Base-by-base conservation (phyloP, 2,797 vertebrate species). In the Miichthys miiuy region DNA sequence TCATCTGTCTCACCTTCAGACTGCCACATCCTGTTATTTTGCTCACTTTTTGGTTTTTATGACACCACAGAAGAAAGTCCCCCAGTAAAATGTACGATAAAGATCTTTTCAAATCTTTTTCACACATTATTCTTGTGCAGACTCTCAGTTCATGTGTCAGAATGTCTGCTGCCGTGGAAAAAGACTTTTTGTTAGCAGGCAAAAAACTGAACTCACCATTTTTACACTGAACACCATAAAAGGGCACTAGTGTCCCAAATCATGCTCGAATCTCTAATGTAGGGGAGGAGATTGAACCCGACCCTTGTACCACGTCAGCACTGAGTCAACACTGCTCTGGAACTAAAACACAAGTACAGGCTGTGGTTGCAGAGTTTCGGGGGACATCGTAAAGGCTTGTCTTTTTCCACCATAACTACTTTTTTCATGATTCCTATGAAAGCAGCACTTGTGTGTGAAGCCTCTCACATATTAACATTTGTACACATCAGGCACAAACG, bases 401-500 rank as follows among this genome's bases (percentile, higher is more conserved):
- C 83, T 91, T 93, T 94, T 93, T 92, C 91, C 93, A 92, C 87
- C 83, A 76, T 63, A 83, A 82, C 85, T 84, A 6, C 77, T 75
- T 76, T 83, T 89, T 87, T 90, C 82, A 72, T 62, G 44, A 72
- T 75, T 77, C 82, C 80, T 74, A 93, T 96, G 95, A 96, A 96
- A 94, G 94, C 91, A 75, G 68, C 84, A 68, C 85, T 95, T 95
- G 92, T 95, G 92, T 95, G 90, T 80, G 81, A 87, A 83, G 86
- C 85, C 81, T 81, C 84, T 93, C 90, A 68, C 63, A 86, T 92
- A 83, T 92, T 96, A 92, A 92, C 90, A 91, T 94, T 95, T 92
- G 88, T 82, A 81, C 83, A 89, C 85, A 85, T 76, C 73, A 69
- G 16, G 75, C 72, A 79, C 42, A 25, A 44, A 68, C 17, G 20